These are phyloP conservation scores for Eueides isabella DNA, from an alignment of 1,140 invertebrate species.

Conservation along the genomic window DNA sequence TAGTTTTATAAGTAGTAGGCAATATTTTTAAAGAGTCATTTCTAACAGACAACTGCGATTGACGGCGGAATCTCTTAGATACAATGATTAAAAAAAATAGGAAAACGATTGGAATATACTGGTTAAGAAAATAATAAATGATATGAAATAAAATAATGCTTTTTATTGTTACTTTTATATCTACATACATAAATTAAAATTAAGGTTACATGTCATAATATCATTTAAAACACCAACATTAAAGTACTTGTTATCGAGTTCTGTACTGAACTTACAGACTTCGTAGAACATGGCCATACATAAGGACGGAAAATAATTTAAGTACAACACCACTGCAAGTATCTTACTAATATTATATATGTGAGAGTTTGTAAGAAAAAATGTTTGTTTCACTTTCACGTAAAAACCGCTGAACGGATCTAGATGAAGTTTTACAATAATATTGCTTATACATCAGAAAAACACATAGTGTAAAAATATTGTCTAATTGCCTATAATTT, in stretches of 20 bases:
- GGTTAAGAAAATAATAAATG: slow-evolving; percentile 82
- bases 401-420: too few species aligned
- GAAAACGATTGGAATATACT: slow-evolving; percentile 79
- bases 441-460: too few species aligned
- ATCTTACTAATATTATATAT: too few species aligned
- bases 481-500: too few species aligned
- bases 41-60: slow-evolving; percentile 75
- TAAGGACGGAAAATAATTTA: neutral
- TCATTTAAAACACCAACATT: neutral
- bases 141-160: slow-evolving; percentile 67
- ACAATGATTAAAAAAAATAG: slow-evolving; percentile 79
- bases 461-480: too few species aligned
- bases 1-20: slow-evolving; percentile 81
- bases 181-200: neutral
- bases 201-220: neutral
- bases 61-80: slow-evolving; percentile 79
- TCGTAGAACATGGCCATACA: neutral
- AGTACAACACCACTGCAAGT: neutral
- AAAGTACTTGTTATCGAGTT: neutral
- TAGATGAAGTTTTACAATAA: too few species aligned
- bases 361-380: too few species aligned
- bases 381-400: too few species aligned
- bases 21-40: slow-evolving; percentile 78
- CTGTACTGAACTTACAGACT: neutral
- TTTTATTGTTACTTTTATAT: slow-evolving; percentile 45